These are phyloP conservation scores for Ceyx melanurus DNA, from an alignment of 2,113 vertebrate species.

Conservation along the genomic window DNA sequence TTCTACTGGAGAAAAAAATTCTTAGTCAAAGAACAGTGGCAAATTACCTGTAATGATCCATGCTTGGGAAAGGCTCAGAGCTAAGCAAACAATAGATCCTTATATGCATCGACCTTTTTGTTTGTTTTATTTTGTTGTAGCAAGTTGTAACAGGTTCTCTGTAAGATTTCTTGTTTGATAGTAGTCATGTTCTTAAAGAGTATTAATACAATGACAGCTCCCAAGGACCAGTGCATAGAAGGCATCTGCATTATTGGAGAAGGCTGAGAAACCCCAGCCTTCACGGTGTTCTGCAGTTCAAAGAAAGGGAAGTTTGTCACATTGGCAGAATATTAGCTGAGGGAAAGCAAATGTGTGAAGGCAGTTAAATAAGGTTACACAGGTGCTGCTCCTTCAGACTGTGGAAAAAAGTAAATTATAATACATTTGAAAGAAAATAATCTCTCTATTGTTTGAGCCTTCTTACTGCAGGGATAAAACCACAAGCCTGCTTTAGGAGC, in stretches of 20 bases:
- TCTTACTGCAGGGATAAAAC: slow-evolving; percentile 39
- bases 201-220: neutral
- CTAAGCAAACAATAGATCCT: neutral
- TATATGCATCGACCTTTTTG: neutral
- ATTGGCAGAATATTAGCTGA: slow-evolving; percentile 34
- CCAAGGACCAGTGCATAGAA: neutral
- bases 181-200: neutral
- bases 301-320: slow-evolving; percentile 58
- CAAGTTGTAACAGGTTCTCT: neutral
- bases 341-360: slow-evolving; percentile 43
- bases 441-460: slow-evolving; percentile 18
- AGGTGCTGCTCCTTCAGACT: slow-evolving; percentile 64
- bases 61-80: neutral
- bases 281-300: slow-evolving; percentile 28
- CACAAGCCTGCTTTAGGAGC: slow-evolving; percentile 38
- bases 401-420: slow-evolving; percentile 36
- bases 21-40: neutral
- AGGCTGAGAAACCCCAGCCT: slow-evolving; percentile 22
- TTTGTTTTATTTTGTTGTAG: neutral
- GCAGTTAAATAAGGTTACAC: slow-evolving; percentile 65
- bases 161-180: neutral
- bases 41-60: neutral
- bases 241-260: neutral
- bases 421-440: slow-evolving; percentile 60
- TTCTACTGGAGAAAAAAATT: neutral